These are phyloP conservation scores for Deladenus siricidicola DNA, from an alignment of 2,888 invertebrate genomes.

Conservation along the genomic window DNA sequence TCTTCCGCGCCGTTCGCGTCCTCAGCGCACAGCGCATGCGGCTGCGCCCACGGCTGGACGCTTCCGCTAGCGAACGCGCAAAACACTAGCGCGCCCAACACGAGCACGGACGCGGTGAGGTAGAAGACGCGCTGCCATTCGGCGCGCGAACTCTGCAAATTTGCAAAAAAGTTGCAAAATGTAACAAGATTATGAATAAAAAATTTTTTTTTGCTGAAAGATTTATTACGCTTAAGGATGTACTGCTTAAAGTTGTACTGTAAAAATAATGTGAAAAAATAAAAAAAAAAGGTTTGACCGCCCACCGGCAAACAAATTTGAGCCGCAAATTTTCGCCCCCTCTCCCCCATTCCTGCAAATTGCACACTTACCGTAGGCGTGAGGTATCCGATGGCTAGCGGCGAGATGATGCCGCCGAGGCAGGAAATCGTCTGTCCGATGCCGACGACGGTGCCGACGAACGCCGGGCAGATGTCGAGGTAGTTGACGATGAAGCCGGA, in stretches of 20 bases:
- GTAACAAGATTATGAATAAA: too few species aligned
- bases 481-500: conserved; percentile 53
- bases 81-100: conserved; percentile 55
- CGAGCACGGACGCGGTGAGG: conserved; percentile 53
- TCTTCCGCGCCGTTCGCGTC: background rate
- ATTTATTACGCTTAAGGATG: too few species aligned
- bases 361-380: conserved; percentile 40
- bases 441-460: conserved; percentile 48
- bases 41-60: conserved; percentile 56
- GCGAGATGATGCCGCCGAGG: conserved; percentile 53
- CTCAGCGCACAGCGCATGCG: conserved; percentile 15
- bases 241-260: too few species aligned
- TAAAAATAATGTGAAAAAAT: too few species aligned
- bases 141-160: conserved; percentile 16
- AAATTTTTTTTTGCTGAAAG: background rate
- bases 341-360: too few species aligned
- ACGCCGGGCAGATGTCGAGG: conserved; percentile 52
- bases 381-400: conserved; percentile 42
- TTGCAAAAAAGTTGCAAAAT: background rate
- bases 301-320: too few species aligned
- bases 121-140: conserved; percentile 52
- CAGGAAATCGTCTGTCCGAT: conserved; percentile 53
- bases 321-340: too few species aligned
- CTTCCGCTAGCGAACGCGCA: conserved; percentile 53
- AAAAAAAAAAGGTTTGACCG: too few species aligned